A percentile compares a stretch with the other conserved stretches of the same genome.
Evolutionary conservation across 2,113 vertebrate genomes (phyloP).

Genomic region (Orcinus orca): DNA sequence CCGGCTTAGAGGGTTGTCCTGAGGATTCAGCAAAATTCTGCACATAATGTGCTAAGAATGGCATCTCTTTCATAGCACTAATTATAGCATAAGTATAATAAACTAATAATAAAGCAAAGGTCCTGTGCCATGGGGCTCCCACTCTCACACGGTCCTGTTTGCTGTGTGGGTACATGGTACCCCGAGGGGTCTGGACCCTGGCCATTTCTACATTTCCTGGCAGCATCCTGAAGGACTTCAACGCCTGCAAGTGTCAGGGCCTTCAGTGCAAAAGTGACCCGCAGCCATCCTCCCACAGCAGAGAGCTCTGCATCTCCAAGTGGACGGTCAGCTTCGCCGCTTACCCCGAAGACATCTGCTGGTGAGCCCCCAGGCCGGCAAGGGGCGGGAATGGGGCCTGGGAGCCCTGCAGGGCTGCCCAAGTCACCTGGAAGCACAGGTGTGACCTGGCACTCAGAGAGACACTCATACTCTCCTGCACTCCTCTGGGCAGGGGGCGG

Average conservation of each 20-base stretch:
- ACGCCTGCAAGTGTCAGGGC: slow-evolving; percentile 89
- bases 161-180: accelerated
- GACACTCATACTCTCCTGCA: too few species aligned
- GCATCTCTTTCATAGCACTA: neutral
- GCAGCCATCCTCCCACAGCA: slow-evolving; percentile 88
- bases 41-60: accelerated
- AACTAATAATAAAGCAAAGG: neutral
- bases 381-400: neutral
- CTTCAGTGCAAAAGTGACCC: slow-evolving; percentile 85
- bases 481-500: accelerated
- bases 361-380: slow-evolving; percentile 82
- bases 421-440: neutral
- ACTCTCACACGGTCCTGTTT: accelerated
- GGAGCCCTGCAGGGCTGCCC: neutral
- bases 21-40: neutral
- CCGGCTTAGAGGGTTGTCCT: neutral
- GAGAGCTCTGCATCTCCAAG: slow-evolving; percentile 80
- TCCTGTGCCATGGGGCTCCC: accelerated
- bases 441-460: neutral
- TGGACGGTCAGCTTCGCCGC: slow-evolving; percentile 91
- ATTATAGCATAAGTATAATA: too few species aligned
- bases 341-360: slow-evolving; percentile 92
- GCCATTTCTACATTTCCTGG: neutral
- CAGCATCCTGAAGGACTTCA: slow-evolving; percentile 96
- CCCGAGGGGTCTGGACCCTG: accelerated